These are phyloP conservation scores for Anguilla anguilla DNA, from an alignment of 2,797 vertebrate species.

Conservation along the genomic window DNA sequence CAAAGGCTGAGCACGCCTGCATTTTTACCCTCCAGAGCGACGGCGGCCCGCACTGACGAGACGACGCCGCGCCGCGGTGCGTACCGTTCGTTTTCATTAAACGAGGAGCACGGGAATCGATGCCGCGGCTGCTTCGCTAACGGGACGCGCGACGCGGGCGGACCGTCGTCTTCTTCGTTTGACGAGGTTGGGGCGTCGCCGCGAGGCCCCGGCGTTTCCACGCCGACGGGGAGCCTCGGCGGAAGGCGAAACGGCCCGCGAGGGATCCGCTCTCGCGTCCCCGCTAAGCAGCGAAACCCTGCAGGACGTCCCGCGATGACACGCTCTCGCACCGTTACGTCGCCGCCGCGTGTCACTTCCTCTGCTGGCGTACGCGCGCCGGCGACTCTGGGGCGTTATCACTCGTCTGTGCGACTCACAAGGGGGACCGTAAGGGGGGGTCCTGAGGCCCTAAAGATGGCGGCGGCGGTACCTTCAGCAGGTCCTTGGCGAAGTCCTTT, in stretches of 20 bases:
- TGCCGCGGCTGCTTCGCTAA: neutral
- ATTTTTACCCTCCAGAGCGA: neutral
- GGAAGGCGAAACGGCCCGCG: neutral
- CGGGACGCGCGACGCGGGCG: neutral
- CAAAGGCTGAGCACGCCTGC: neutral
- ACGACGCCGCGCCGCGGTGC: neutral
- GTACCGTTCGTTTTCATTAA: neutral
- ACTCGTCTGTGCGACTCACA: neutral
- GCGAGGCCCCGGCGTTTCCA: neutral
- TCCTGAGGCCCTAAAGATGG: too few species aligned
- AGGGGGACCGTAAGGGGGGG: neutral
- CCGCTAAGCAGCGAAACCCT: neutral
- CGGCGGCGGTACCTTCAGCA: constrained; percentile 83
- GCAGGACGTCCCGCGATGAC: neutral
- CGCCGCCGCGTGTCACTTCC: neutral
- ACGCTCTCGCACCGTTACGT: too few species aligned
- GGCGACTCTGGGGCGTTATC: neutral
- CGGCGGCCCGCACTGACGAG: neutral
- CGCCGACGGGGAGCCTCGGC: neutral
- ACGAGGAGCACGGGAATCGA: neutral
- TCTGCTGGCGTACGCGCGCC: neutral
- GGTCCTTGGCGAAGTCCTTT: constrained; percentile 91
- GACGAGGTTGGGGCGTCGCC: neutral
- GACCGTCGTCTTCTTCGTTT: neutral
- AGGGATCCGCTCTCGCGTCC: neutral